Conservation (phyloP, 2,113 vertebrate species). For the Chlamydotis undulata region DNA sequence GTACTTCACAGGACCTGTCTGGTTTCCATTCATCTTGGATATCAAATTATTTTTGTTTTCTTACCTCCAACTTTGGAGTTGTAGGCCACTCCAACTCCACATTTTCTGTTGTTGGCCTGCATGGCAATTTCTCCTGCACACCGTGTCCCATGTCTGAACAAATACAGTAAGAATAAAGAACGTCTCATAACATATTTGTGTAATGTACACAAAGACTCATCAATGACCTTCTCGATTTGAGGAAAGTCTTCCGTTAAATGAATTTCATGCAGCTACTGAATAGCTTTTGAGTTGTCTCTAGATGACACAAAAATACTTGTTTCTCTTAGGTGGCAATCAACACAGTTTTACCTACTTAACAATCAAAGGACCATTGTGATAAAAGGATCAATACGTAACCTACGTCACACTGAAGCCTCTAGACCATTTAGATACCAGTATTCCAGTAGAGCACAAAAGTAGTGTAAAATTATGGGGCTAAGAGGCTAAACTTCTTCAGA, state of each 20-base stretch:
- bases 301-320: neutral
- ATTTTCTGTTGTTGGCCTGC: conserved; percentile 97
- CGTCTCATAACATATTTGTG: neutral
- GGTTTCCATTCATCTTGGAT: neutral
- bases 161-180: neutral
- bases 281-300: neutral
- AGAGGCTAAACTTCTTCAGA: neutral
- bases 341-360: neutral
- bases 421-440: neutral
- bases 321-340: neutral
- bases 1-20: neutral
- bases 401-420: neutral
- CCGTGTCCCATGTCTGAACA: conserved; percentile 90
- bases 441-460: neutral
- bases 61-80: conserved; percentile 97
- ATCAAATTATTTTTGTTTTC: neutral
- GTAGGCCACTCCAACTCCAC: conserved; percentile 96
- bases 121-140: conserved; percentile 98
- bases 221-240: neutral
- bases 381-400: neutral
- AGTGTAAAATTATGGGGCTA: neutral
- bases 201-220: neutral
- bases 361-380: neutral
- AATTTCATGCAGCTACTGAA: neutral
- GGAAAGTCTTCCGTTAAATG: neutral